Evolutionary conservation across 2,797 vertebrate species (phyloP), one percentile per base, ranked within the genome.

Genomic region (Acrossocheilus wenchowensis): DNA sequence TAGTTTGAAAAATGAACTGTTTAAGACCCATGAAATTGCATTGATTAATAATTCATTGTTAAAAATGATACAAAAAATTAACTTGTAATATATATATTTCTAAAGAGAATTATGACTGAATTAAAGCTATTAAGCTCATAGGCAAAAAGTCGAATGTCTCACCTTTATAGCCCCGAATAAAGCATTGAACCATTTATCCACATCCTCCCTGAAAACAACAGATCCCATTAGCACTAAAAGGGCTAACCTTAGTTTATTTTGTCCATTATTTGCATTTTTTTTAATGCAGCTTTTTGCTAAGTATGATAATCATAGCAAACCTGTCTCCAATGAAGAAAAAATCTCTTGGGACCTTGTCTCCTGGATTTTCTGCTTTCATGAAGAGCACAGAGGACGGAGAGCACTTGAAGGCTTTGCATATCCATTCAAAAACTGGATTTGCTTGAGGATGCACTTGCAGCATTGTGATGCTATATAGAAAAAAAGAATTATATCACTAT

Each of bases 321-420:
- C 96, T 96, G 6, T 89, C 87, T 75, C 95, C 94, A 1, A 98
- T 89, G 62, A 99, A 94, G 91, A 97, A 97, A 92, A 96, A 98
- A 23, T 96, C 92, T 52, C 97, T 94, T 2, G 69, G 41, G 41
- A 11, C 14, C 48, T 86, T 86, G 1, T 73, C 19, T 86, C 26
- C 19, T 30, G 52, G 78, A 4, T 48, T 88, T 0, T n/a, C 39
- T n/a, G 94, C 90, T 72, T 26, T 92, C 89, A 98, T 90, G 89
- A 92, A 95, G 87, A 98, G 95, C 88, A 97, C 97, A 81, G 94
- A 91, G 2, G 95, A 93, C 0, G 94, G 88, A 21, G 91, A 78
- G 86, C 96, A 97, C 62, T 91, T 96, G 83, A 97, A 95, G 93
- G 84, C 95, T 91, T 91, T 97, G 84, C 92, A 92, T 41, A 98